Percentiles rank a stretch among this genome's conserved stretches.
Evolutionary conservation across 2,113 vertebrate species (phyloP).

Genomic region (Megaceryle torquata): DNA sequence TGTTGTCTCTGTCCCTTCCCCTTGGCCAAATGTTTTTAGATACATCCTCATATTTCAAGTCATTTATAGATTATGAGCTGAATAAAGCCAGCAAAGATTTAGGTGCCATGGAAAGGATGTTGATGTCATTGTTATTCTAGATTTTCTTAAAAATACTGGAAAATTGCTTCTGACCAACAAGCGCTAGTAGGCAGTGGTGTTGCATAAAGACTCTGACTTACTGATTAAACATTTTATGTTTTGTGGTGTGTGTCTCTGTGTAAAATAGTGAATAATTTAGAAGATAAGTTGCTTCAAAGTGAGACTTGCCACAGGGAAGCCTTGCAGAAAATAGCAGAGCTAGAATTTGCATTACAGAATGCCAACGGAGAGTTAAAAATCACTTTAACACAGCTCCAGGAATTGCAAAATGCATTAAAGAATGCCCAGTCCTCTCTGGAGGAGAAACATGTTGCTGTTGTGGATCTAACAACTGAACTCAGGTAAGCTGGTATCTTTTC

Average conservation of each 20-base stretch:
- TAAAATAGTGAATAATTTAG: constrained; percentile 82
- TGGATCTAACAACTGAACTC: constrained; percentile 85
- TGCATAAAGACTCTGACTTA: not conserved
- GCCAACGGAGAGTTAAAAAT: constrained; percentile 83
- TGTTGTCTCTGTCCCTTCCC: not conserved
- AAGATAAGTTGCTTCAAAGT: constrained; percentile 85
- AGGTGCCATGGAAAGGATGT: not conserved
- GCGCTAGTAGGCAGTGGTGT: not conserved
- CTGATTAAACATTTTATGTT: not conserved
- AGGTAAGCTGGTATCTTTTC: constrained; percentile 72
- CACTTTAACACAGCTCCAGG: constrained; percentile 82
- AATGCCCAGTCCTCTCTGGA: constrained; percentile 87
- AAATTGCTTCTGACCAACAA: not conserved
- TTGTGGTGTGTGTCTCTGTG: not conserved
- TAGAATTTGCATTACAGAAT: constrained; percentile 87
- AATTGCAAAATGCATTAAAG: constrained; percentile 80
- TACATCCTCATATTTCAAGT: not conserved
- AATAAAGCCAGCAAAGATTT: not conserved
- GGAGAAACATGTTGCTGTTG: constrained; percentile 81
- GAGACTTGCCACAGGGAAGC: constrained; percentile 80
- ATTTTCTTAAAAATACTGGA: not conserved
- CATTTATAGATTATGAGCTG: not conserved
- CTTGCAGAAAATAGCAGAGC: constrained; percentile 81
- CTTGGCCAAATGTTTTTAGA: not conserved
- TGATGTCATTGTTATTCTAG: not conserved